Percentiles rank a stretch among this genome's conserved stretches.
phyloP scores from a whole-genome alignment of 2,888 invertebrate species.

The Ichneumon xanthorius region DNA sequence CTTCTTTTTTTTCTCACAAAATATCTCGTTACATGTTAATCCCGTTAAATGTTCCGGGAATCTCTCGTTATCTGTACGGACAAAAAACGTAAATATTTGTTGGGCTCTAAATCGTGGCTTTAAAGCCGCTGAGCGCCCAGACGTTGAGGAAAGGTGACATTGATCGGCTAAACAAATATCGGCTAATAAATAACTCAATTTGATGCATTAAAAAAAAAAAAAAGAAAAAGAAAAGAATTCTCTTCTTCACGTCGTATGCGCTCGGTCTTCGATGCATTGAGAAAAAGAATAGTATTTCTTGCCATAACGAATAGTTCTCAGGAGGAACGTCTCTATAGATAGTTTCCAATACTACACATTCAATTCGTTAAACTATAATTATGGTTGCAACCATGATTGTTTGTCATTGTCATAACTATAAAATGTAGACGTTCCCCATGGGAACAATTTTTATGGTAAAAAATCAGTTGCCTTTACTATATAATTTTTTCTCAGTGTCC shows the following conservation, averaged over 20 bases:
- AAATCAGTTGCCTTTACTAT: too few relatives aligned
- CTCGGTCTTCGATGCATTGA: too few relatives aligned
- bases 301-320: too few relatives aligned
- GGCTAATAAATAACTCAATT: not conserved
- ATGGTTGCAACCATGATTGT: too few relatives aligned
- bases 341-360: too few relatives aligned
- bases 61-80: constrained; percentile 32
- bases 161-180: constrained; percentile 33
- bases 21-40: not conserved
- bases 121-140: not conserved
- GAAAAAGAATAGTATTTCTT: too few relatives aligned
- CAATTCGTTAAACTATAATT: too few relatives aligned
- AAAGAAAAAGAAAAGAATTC: not conserved
- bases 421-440: not conserved
- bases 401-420: too few relatives aligned
- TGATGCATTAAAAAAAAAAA: not conserved
- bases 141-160: constrained; percentile 19
- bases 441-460: too few relatives aligned
- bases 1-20: not conserved
- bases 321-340: too few relatives aligned
- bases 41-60: not conserved
- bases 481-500: too few relatives aligned
- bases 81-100: constrained; percentile 44
- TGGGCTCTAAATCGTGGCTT: constrained; percentile 26
- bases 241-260: too few relatives aligned